Percentiles rank a stretch among this genome's conserved stretches.
Conservation (phyloP, 2,113 vertebrate species). For the Aptenodytes forsteri region DNA sequence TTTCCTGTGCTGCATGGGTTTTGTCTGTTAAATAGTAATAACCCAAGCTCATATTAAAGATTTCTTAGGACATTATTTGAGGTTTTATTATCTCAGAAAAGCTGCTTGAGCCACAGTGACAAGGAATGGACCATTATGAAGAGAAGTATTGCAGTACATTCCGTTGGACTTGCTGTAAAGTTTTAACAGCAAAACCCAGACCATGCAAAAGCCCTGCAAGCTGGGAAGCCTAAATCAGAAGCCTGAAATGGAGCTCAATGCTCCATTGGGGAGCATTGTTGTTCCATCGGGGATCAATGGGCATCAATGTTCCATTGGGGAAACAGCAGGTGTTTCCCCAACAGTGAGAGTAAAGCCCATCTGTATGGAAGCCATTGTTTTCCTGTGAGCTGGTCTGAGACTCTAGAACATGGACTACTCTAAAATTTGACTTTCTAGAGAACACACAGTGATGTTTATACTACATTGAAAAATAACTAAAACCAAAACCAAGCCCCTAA, state of each 20-base stretch:
- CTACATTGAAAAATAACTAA: neutral
- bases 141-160: neutral
- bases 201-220: neutral
- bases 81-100: neutral
- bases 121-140: neutral
- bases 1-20: neutral
- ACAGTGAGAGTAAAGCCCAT: neutral
- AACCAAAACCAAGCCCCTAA: neutral
- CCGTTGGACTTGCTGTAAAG: neutral
- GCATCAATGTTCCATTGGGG: no score
- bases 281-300: no score
- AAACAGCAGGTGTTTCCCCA: neutral
- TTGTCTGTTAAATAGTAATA: neutral
- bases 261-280: no score
- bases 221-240: neutral
- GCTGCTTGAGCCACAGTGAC: neutral
- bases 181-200: neutral
- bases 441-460: neutral
- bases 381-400: neutral
- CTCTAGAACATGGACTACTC: neutral
- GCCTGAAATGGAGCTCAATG: neutral
- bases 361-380: neutral
- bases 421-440: neutral
- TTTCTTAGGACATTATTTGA: neutral
- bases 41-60: neutral